Conservation (phyloP, 1,140 invertebrate species). For the Anadara kagoshimensis region DNA sequence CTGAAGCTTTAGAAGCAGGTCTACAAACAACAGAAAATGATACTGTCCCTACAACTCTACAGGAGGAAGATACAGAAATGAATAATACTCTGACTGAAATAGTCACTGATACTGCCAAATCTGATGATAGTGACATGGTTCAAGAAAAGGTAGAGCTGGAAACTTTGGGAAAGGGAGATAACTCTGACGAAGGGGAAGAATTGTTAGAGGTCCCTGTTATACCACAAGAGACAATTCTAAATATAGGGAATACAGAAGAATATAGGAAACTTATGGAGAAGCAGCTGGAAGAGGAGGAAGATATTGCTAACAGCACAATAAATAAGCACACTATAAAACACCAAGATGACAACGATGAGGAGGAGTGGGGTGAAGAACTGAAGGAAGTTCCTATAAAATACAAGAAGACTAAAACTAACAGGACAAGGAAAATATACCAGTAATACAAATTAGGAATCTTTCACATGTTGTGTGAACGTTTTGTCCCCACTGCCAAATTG, state of each 20-base stretch:
- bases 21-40: conserved; percentile 21
- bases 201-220: conserved; percentile 7
- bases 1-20: conserved; percentile 19
- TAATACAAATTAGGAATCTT: too few relatives aligned
- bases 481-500: too few relatives aligned
- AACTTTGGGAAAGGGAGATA: conserved; percentile 8
- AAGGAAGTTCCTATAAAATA: conserved; percentile 31
- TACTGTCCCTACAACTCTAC: conserved; percentile 4
- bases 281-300: too few relatives aligned
- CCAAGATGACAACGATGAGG: conserved; percentile 27
- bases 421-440: too few relatives aligned
- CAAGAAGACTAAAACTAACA: too few relatives aligned
- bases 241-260: too few relatives aligned
- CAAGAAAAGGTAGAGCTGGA: not conserved
- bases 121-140: conserved; percentile 7
- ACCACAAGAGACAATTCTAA: not conserved
- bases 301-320: too few relatives aligned
- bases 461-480: too few relatives aligned
- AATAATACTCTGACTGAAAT: conserved; percentile 9
- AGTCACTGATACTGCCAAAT: conserved; percentile 23
- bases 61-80: conserved; percentile 6
- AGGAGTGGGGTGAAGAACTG: conserved; percentile 40
- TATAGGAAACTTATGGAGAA: too few relatives aligned
- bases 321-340: too few relatives aligned
- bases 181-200: conserved; percentile 29